Conservation (phyloP, 2,888 invertebrate species). For the Harmothoe impar region DNA sequence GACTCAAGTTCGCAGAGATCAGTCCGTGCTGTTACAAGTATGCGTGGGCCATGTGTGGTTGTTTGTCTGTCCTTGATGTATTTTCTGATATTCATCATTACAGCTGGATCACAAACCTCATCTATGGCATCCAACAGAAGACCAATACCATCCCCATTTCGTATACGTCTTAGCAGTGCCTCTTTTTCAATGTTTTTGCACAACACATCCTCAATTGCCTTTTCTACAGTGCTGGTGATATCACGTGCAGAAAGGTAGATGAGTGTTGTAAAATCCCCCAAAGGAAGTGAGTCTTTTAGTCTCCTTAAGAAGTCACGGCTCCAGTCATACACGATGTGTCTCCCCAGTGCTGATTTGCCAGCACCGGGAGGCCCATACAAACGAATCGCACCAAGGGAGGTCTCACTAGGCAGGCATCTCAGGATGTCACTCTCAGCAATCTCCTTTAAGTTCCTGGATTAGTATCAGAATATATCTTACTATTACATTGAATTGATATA, state of each 20-base stretch:
- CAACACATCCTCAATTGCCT: background rate
- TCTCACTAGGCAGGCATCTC: too few relatives aligned
- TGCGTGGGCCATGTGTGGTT: background rate
- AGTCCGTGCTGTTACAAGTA: background rate
- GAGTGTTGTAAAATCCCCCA: background rate
- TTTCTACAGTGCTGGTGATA: background rate
- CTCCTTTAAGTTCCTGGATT: too few relatives aligned
- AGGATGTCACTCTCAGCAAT: too few relatives aligned
- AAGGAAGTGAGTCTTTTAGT: too few relatives aligned
- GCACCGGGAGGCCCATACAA: too few relatives aligned
- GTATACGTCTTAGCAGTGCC: background rate
- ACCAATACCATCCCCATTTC: background rate
- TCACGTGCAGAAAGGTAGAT: background rate
- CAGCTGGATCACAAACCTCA: background rate
- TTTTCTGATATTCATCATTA: background rate
- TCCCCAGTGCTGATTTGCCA: too few relatives aligned
- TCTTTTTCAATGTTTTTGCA: background rate
- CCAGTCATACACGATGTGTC: too few relatives aligned
- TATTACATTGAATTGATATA: too few relatives aligned
- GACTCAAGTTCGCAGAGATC: background rate
- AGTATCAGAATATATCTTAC: too few relatives aligned
- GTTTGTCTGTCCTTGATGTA: background rate
- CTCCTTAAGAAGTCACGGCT: too few relatives aligned
- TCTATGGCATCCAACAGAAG: background rate
- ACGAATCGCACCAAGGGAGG: too few relatives aligned